Conservation (phyloP, 2,797 vertebrate genomes). For the Mionectes olivaceus region DNA sequence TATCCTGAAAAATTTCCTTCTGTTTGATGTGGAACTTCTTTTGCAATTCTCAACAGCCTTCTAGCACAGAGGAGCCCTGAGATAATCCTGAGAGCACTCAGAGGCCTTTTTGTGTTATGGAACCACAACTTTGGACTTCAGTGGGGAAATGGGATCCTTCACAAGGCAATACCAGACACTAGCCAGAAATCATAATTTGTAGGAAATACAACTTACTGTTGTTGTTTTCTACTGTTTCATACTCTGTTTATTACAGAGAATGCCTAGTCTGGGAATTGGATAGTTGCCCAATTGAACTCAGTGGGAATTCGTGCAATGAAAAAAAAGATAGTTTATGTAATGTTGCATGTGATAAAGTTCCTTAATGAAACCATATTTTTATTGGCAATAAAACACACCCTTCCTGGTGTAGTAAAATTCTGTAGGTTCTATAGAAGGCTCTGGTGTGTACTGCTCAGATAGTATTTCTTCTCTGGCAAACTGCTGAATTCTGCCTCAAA, state of each 20-base stretch:
- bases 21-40: background rate
- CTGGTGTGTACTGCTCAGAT: background rate
- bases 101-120: background rate
- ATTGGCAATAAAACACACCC: constrained; percentile 4
- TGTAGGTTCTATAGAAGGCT: background rate
- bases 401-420: constrained; percentile 21
- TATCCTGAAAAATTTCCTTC: background rate
- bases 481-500: background rate
- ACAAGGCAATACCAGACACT: background rate
- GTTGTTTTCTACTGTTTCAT: background rate
- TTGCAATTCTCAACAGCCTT: background rate
- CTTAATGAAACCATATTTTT: constrained; percentile 40
- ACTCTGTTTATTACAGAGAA: background rate
- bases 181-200: background rate
- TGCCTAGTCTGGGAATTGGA: background rate
- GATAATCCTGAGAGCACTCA: background rate
- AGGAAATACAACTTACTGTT: constrained; percentile 8
- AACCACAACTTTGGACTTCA: background rate
- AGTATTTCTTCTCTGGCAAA: background rate
- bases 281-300: background rate
- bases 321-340: constrained; percentile 11
- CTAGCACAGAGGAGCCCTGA: background rate
- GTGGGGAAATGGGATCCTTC: background rate
- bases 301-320: background rate
- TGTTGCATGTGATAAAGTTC: constrained; percentile 1